A percentile compares a stretch with the other conserved stretches of the same genome.
These are phyloP conservation scores for Onychorhynchus coronatus DNA, from an alignment of 2,113 vertebrate genomes.

Conservation along the genomic window DNA sequence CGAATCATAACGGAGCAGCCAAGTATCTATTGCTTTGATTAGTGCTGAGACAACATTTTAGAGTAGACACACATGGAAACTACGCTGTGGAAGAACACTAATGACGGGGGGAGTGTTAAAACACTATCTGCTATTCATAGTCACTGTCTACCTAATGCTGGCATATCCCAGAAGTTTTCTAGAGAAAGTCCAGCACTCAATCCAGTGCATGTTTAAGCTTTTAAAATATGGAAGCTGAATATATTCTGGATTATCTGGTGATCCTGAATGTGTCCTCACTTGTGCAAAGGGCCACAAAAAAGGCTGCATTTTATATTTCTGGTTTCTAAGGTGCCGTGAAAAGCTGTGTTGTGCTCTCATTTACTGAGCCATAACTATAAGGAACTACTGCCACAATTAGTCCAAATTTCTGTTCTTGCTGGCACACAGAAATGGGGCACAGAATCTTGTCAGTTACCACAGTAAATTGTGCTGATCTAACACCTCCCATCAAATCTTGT, in stretches of 20 bases:
- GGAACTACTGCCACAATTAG: background rate
- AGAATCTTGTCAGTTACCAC: background rate
- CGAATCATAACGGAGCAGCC: background rate
- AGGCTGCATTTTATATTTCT: background rate
- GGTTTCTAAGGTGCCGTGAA: background rate
- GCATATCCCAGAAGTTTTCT: background rate
- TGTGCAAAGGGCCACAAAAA: background rate
- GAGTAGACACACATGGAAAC: constrained; percentile 2
- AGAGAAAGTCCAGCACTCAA: background rate
- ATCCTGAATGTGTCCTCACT: background rate
- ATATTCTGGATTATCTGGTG: background rate
- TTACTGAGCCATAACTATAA: background rate
- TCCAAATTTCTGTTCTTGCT: background rate
- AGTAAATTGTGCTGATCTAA: background rate
- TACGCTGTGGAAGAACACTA: background rate
- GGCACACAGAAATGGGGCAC: background rate
- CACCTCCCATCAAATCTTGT: background rate
- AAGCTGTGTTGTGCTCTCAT: background rate
- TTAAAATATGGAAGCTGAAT: background rate
- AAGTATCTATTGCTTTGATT: background rate
- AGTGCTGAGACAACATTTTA: constrained; percentile 18
- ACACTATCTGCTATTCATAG: background rate
- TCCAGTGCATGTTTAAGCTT: background rate
- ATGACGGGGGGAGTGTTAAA: background rate
- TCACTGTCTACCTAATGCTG: background rate